Evolutionary conservation across 2,797 vertebrate genomes (phyloP).

Genomic region (Syngnathus acus): DNA sequence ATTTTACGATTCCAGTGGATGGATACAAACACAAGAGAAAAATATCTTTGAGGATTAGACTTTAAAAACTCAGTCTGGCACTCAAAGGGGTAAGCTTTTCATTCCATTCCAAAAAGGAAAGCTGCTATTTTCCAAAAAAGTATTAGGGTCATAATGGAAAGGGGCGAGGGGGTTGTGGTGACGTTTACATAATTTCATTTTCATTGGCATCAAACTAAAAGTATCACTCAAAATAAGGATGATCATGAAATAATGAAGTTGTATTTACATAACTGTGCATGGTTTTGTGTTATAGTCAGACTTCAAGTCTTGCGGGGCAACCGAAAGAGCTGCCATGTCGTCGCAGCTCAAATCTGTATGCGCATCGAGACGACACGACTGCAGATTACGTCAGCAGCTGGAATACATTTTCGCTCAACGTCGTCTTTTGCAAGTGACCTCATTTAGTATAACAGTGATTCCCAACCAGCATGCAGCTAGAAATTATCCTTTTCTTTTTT

Average conservation of each 20-base stretch:
- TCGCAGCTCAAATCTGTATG: neutral
- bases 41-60: neutral
- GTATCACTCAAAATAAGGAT: neutral
- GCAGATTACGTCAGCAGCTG: conserved; percentile 5
- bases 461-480: neutral
- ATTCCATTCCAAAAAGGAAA: neutral
- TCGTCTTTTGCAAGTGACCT: conserved; percentile 4
- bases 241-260: neutral
- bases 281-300: neutral
- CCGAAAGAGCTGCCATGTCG: neutral
- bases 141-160: neutral
- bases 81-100: neutral
- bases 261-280: conserved; percentile 1
- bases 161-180: too few relatives aligned
- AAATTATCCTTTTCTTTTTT: neutral
- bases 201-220: neutral
- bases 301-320: neutral
- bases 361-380: neutral
- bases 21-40: neutral
- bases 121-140: neutral
- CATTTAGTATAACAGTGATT: neutral
- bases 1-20: neutral
- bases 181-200: neutral
- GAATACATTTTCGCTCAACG: conserved; percentile 6
- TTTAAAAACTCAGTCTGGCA: neutral